phyloP scores from a whole-genome alignment of 2,113 vertebrate species.

The Gambusia holbrooki region DNA sequence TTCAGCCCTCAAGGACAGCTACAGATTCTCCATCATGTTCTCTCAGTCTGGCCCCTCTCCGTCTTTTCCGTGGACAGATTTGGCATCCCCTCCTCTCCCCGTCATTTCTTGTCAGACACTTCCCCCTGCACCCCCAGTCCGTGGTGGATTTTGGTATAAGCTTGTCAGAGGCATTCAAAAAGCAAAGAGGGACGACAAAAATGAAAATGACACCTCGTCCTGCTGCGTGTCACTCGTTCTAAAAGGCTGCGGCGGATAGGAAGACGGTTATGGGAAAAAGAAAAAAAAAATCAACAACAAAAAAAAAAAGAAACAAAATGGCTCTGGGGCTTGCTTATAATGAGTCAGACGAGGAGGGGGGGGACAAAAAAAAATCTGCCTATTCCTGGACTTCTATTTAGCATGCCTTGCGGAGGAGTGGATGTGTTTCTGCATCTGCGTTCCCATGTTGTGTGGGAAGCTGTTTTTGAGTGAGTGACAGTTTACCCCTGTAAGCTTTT shows the following conservation, averaged over 20 bases:
- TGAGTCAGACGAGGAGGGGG: slow-evolving; percentile 55
- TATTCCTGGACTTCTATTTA: slow-evolving; percentile 51
- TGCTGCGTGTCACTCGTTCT: slow-evolving; percentile 59
- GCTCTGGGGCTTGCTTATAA: slow-evolving; percentile 55
- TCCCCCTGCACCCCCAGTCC: slow-evolving; percentile 19
- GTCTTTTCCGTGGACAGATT: slow-evolving; percentile 14
- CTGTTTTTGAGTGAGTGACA: slow-evolving; percentile 51
- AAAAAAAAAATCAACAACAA: not conserved
- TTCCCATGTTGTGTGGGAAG: slow-evolving; percentile 41
- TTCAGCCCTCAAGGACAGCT: not conserved
- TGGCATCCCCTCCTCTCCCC: not conserved
- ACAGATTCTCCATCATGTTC: slow-evolving; percentile 2
- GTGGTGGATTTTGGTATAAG: slow-evolving; percentile 28
- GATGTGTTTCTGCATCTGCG: slow-evolving; percentile 37
- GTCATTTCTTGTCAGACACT: slow-evolving; percentile 18
- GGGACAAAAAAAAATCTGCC: slow-evolving; percentile 11
- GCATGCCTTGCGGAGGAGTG: slow-evolving; percentile 30
- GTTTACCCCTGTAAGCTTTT: slow-evolving; percentile 52
- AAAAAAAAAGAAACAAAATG: not conserved
- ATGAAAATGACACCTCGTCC: slow-evolving; percentile 60
- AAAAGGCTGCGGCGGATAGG: slow-evolving; percentile 39
- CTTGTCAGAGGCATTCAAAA: slow-evolving; percentile 49
- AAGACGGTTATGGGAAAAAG: slow-evolving; percentile 24
- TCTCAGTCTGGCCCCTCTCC: slow-evolving; percentile 9
- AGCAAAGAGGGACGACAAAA: slow-evolving; percentile 37